A percentile compares a stretch with the other conserved stretches of the same genome.
These are phyloP conservation scores for Platorchestia sp. DNA, from an alignment of 1,140 invertebrate species.

Conservation along the genomic window DNA sequence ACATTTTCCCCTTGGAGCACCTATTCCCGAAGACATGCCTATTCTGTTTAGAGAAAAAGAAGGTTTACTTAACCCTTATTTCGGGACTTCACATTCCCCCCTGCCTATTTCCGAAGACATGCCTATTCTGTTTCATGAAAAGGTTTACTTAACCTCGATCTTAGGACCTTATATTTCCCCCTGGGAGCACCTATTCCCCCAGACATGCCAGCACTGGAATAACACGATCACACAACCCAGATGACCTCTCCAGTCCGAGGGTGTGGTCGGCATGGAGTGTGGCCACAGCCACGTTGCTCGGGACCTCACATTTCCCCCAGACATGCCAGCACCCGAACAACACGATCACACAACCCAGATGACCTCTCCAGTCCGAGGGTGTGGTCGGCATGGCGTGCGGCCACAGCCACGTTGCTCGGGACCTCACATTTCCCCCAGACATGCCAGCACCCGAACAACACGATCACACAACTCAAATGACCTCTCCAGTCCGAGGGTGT, in stretches of 20 bases:
- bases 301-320: too few relatives aligned
- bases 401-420: background rate
- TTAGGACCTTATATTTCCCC: too few relatives aligned
- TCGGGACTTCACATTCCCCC: too few relatives aligned
- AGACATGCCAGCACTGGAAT: background rate
- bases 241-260: background rate
- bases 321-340: background rate
- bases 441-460: too few relatives aligned
- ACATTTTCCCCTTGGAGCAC: too few relatives aligned
- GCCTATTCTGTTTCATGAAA: too few relatives aligned
- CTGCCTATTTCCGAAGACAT: too few relatives aligned
- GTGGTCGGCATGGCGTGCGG: background rate
- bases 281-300: background rate
- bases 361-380: background rate
- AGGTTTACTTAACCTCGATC: too few relatives aligned
- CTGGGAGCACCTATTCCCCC: too few relatives aligned
- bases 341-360: background rate
- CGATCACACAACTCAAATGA: conserved; percentile 67
- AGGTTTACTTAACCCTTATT: too few relatives aligned
- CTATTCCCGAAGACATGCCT: too few relatives aligned
- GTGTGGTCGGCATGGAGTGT: background rate
- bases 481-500: conserved; percentile 77
- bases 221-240: background rate
- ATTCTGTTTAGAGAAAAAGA: too few relatives aligned
- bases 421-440: background rate